A percentile compares a stretch with the other conserved stretches of the same genome.
Conservation (phyloP, 2,797 vertebrate genomes). For the Coreius guichenoti region DNA sequence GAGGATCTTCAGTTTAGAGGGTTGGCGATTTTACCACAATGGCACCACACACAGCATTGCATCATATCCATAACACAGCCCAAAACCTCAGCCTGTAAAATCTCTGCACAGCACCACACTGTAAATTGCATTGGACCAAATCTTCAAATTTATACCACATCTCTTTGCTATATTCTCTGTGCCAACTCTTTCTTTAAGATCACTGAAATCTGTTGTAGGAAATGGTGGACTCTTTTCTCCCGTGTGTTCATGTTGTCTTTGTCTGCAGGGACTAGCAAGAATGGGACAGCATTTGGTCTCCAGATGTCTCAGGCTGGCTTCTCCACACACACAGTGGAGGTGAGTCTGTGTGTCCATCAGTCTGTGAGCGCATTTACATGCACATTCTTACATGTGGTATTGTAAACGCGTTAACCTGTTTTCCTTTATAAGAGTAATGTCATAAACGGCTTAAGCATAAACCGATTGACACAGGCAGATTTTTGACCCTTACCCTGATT, state of each 20-base stretch:
- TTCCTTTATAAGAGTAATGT: background rate
- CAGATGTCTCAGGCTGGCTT: constrained; percentile 99
- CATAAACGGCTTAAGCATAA: background rate
- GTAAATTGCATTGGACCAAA: constrained; percentile 53
- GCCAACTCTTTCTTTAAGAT: constrained; percentile 44
- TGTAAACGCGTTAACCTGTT: background rate
- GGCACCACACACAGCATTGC: constrained; percentile 29
- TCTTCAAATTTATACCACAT: constrained; percentile 46
- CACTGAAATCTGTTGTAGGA: constrained; percentile 1
- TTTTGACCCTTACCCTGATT: background rate
- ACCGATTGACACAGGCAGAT: background rate
- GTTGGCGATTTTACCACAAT: constrained; percentile 67
- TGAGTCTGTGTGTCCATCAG: constrained; percentile 71
- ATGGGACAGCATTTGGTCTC: constrained; percentile 95
- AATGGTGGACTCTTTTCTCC: constrained; percentile 23
- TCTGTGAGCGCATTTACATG: background rate
- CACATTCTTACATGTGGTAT: background rate
- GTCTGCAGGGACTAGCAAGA: constrained; percentile 92
- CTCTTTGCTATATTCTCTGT: constrained; percentile 41
- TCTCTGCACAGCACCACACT: constrained; percentile 27
- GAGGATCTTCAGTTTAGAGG: constrained; percentile 98
- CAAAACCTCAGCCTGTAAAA: constrained; percentile 50
- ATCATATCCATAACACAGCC: constrained; percentile 40
- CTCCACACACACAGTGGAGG: constrained; percentile 95
- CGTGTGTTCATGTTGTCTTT: constrained; percentile 34